A percentile compares a stretch with the other conserved stretches of the same genome.
Conservation (phyloP, 2,797 vertebrate species). For the Melanotaenia nigrans region DNA sequence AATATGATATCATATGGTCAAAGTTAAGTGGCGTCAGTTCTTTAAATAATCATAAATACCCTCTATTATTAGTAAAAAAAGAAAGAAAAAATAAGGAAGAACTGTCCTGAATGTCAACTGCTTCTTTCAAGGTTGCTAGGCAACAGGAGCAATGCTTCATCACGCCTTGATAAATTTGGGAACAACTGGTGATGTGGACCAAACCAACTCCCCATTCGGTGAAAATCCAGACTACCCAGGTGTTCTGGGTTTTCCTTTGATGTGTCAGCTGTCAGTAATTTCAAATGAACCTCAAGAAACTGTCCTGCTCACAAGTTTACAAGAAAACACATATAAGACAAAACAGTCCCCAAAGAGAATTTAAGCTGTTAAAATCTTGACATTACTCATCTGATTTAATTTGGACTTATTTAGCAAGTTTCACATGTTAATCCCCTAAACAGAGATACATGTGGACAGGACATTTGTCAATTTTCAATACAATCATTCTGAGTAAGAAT, state of each 20-base stretch:
- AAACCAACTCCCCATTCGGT: neutral
- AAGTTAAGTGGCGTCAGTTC: neutral
- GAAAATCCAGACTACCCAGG: neutral
- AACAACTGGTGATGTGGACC: neutral
- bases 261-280: neutral
- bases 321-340: neutral
- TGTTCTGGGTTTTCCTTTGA: neutral
- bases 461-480: too few species aligned
- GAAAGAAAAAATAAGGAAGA: neutral
- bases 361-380: too few species aligned
- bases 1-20: neutral
- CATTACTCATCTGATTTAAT: too few species aligned
- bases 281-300: neutral
- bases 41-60: neutral
- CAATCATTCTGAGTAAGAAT: too few species aligned
- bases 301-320: neutral
- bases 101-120: neutral
- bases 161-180: neutral
- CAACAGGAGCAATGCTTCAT: conserved; percentile 6
- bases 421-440: too few species aligned
- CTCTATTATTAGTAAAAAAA: neutral
- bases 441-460: too few species aligned
- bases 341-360: neutral
- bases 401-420: too few species aligned
- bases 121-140: conserved; percentile 4